Base-by-base conservation (phyloP, 1,140 invertebrate species). In the Eurosta solidaginis region DNA sequence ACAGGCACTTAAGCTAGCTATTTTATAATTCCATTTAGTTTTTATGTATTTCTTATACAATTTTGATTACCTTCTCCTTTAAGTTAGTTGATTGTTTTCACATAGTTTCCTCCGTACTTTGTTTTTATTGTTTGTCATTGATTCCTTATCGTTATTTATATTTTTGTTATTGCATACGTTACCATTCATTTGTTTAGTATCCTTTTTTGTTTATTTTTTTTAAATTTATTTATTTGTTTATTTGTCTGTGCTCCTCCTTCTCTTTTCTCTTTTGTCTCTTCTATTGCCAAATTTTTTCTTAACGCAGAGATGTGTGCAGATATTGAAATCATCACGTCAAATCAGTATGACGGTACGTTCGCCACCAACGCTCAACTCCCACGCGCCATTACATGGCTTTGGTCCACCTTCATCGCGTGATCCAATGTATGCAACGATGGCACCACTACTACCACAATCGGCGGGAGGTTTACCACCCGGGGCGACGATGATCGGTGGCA, bases 291-390 rank as follows among this genome's bases (percentile, higher is more conserved):
- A 87, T 86, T 87, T 87, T 88, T 86, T 88, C 85, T 84, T 87
- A 84, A 87, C 82, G 82, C 85, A 88, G 87, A 87, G 86, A 88
- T 88, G 87, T 88, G 87, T 89, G 75, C 90, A 96, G 96, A 96
- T 96, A 92, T 91, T 96, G 82, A 96, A 95, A 89, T 94, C 95
- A 47, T 95, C 93, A 88, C 91, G 93, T 80, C 93, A 93, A 81
- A 89, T 97, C 80, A 95, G 94, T 83, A 94, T 97, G 93, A 94
- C 95, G 63, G 94, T 97, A 78, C 91, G 93, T 45, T 93, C 94
- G 77, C 92, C 93, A 47, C 89, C 90, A 44, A 86, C 83, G 81
- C 83, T 87, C 79, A 87, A 86, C 79, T 86, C 86, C 79, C 83
- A 83, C 81, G 85, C 86, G 75, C 86, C 87, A 29, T 79, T 88